Evolutionary conservation across 2,113 vertebrate species (phyloP).

Genomic region (Crotophaga sulcirostris): DNA sequence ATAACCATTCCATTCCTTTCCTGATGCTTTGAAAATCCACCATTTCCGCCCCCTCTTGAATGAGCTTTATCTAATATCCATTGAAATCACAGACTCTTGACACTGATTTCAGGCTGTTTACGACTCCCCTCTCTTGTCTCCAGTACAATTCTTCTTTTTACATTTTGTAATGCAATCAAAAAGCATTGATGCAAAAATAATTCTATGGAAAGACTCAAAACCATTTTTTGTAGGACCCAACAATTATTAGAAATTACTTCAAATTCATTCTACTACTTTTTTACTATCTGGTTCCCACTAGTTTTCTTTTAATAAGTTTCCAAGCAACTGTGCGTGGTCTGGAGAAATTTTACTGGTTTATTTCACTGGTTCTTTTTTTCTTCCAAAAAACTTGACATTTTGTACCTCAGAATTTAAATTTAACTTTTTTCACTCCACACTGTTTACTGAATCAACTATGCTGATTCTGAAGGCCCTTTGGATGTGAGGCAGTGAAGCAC

Average conservation of each 20-base stretch:
- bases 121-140: not conserved
- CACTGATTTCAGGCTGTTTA: not conserved
- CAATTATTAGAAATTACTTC: not conserved
- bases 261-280: not conserved
- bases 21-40: not conserved
- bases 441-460: not conserved
- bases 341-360: not conserved
- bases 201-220: not conserved
- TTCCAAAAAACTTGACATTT: not conserved
- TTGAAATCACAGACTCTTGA: not conserved
- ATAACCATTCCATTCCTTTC: not conserved
- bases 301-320: not conserved
- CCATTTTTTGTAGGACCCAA: not conserved
- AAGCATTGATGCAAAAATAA: not conserved
- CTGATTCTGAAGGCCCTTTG: not conserved
- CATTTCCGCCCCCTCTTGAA: accelerated
- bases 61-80: not conserved
- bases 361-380: not conserved
- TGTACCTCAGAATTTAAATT: not conserved
- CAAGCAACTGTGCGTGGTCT: not conserved
- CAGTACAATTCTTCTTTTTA: not conserved
- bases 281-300: not conserved
- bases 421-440: not conserved
- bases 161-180: not conserved
- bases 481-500: not conserved